Percentiles rank a stretch among this genome's conserved stretches.
Evolutionary conservation across 2,113 vertebrate genomes (phyloP).

Genomic region (Elephas maximus): DNA sequence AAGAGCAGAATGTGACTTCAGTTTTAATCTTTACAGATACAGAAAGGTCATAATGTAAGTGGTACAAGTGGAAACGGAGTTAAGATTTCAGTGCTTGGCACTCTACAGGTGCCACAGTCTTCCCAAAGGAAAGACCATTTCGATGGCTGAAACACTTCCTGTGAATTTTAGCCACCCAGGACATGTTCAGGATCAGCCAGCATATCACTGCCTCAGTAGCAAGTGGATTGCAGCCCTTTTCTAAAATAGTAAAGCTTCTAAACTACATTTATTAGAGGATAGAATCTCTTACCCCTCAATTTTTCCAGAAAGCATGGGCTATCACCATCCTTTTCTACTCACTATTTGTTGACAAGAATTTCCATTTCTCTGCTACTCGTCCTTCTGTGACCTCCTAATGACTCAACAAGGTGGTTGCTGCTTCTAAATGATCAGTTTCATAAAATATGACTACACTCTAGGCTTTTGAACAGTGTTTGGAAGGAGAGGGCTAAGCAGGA

Average conservation of each 20-base stretch:
- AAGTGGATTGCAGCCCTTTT: neutral
- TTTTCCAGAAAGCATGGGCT: neutral
- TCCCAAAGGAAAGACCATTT: neutral
- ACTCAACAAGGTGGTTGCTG: neutral
- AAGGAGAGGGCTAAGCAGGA: neutral
- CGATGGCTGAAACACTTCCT: neutral
- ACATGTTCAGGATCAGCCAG: accelerated
- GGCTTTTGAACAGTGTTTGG: neutral
- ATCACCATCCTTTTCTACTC: neutral
- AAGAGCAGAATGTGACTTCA: neutral
- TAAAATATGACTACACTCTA: neutral
- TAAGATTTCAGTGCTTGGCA: neutral
- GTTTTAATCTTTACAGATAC: neutral
- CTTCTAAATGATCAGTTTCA: neutral
- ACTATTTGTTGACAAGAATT: neutral
- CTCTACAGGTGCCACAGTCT: neutral
- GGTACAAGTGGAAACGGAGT: neutral
- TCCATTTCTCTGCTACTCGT: neutral
- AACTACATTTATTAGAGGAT: neutral
- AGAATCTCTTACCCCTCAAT: neutral
- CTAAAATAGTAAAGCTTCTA: neutral
- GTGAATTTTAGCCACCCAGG: neutral
- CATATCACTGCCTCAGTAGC: accelerated
- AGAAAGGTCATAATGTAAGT: neutral
- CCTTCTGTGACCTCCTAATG: neutral